Percentiles rank a stretch among this genome's conserved stretches.
phyloP scores from a whole-genome alignment of 53 echinoderm and acorn worm genomes.

The Crossaster papposus region DNA sequence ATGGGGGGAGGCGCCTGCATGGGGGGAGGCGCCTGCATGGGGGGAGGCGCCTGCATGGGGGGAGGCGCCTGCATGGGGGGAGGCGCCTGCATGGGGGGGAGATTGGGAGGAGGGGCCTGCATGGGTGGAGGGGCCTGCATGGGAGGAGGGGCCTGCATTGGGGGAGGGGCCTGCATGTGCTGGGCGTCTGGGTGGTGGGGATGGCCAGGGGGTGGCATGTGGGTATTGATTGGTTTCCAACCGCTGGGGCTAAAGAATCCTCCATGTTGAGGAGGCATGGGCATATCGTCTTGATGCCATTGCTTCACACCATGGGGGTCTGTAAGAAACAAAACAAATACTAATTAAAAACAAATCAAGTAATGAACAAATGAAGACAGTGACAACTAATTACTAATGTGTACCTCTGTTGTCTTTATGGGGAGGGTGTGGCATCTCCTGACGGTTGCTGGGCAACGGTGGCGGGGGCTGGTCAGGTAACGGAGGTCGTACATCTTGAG shows the following conservation, averaged over 20 bases:
- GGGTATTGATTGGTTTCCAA: constrained; percentile 34
- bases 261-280: constrained; percentile 3
- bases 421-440: constrained; percentile 42
- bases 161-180: background rate
- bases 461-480: constrained; percentile 60
- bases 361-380: background rate
- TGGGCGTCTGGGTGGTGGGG: constrained; percentile 33
- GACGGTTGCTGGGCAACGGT: constrained; percentile 52
- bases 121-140: background rate
- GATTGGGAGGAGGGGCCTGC: constrained; percentile 19
- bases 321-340: background rate
- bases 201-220: constrained; percentile 56
- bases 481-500: constrained; percentile 42
- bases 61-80: background rate
- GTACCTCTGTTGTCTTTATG: constrained; percentile 42
- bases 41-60: background rate
- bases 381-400: background rate
- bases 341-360: background rate
- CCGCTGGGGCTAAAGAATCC: constrained; percentile 16
- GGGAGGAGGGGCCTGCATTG: background rate
- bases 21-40: constrained; percentile 50
- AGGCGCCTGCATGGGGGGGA: background rate
- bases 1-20: constrained; percentile 7
- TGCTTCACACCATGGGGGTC: constrained; percentile 1
- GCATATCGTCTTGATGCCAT: constrained; percentile 22